A percentile compares a stretch with the other conserved stretches of the same genome.
These are phyloP conservation scores for Vulpes lagopus DNA, from an alignment of 2,113 vertebrate species.

Conservation along the genomic window DNA sequence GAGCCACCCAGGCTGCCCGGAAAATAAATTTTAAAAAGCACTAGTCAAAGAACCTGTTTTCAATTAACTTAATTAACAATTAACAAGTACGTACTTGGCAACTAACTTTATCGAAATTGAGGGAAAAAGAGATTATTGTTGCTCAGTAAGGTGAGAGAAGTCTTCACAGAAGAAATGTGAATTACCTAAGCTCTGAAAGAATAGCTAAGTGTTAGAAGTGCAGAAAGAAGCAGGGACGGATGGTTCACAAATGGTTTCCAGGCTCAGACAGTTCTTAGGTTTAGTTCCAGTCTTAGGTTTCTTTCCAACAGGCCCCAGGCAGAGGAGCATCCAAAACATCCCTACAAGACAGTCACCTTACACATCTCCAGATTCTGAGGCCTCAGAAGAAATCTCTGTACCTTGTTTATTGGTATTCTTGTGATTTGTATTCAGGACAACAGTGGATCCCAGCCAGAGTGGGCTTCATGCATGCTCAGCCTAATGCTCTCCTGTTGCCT, in stretches of 20 bases:
- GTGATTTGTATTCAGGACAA: not conserved
- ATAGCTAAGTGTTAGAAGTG: not conserved
- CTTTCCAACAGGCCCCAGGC: not conserved
- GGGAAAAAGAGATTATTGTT: not conserved
- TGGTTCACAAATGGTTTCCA: no score
- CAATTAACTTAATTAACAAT: constrained; percentile 30
- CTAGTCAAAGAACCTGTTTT: not conserved
- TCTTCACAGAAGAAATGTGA: not conserved
- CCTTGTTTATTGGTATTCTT: fast-evolving
- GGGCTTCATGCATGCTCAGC: not conserved
- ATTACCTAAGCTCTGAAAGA: not conserved
- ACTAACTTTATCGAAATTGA: not conserved
- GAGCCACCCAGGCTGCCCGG: no score
- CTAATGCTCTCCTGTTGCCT: not conserved
- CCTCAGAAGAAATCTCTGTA: not conserved
- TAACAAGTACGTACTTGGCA: not conserved
- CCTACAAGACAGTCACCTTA: not conserved
- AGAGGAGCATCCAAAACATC: not conserved
- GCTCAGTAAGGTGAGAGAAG: not conserved
- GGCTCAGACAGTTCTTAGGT: not conserved
- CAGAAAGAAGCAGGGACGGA: not conserved
- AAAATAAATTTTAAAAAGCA: not conserved
- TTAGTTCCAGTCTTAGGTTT: not conserved
- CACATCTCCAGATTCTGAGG: not conserved
- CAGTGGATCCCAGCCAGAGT: not conserved